Evolutionary conservation across 2,888 invertebrate species (phyloP), one percentile per base, ranked within the genome.

Genomic region (Hedychridium roseum): DNA sequence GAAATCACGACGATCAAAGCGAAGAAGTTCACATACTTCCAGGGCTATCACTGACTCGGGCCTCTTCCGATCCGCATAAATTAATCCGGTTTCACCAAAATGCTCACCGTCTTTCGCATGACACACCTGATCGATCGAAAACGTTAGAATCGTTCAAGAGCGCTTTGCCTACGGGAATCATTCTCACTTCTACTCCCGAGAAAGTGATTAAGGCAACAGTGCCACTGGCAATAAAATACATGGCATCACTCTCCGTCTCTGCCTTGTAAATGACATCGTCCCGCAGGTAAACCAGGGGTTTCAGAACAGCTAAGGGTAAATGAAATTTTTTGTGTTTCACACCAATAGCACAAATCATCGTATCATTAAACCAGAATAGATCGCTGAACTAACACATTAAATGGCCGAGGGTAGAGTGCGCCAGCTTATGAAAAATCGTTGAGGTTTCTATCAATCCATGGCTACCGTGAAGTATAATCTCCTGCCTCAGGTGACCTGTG

Each of bases 21-120:
- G 76, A 60, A 84, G 84, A 15, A 86, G 74, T 63, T 85, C 84
- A 32, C 85, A 84, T n/a, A 81, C 81, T 71, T 86, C 86, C 6
- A 86, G 74, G 0, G 86, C 85, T 3, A 85, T 79, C 1, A 83
- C 82, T 1, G 83, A 82, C 2, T 83, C 82, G 1, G 80, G 71
- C 34, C 85, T 77, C 51, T 80, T 82, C 21, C 80, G 78, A 50
- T 83, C 81, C 27, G 81, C 79, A 72, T 82, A 77, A 21, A 83
- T 71, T 28, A 83, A 56, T 7, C 80, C 79, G 30, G 79, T 73
- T 67, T 83, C 83, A 1, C 83, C 83, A 60, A 83, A 83, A 60
- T 81, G 76, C 18, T 78, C 83, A 0, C 86, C 86, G 54, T 86
- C 86, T 62, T 84, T 81, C 26, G 86, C 70, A 61, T 83, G 83